Percentiles rank a stretch among this genome's conserved stretches.
phyloP scores from a whole-genome alignment of 2,888 invertebrate genomes.

The Drosophila maculinotata region DNA sequence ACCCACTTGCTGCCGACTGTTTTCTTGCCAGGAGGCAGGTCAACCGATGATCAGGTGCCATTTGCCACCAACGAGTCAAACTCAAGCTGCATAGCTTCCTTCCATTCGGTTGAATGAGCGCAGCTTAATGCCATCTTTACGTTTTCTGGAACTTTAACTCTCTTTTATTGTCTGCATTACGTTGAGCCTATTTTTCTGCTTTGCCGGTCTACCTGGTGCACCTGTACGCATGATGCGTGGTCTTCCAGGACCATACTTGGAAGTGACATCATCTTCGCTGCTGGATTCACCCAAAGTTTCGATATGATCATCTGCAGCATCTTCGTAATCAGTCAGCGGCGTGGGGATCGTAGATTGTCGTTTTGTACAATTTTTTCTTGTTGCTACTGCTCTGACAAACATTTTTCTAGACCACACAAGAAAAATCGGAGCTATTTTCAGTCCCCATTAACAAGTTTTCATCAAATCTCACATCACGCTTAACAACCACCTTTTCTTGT shows the following conservation, averaged over 20 bases:
- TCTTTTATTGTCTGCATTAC: background rate
- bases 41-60: no score
- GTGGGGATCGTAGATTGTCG: no score
- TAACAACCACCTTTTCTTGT: background rate
- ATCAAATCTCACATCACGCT: conserved; percentile 11
- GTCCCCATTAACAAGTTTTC: conserved; percentile 2
- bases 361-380: no score
- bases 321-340: no score
- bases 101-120: no score
- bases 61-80: no score
- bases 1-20: background rate
- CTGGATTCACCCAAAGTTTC: no score
- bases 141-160: no score
- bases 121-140: no score
- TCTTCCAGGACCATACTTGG: background rate
- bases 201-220: background rate
- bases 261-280: background rate
- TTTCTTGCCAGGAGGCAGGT: background rate
- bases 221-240: background rate
- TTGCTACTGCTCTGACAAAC: background rate
- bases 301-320: no score
- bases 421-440: background rate
- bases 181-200: background rate
- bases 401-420: background rate
- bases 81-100: no score